Evolutionary conservation across 2,113 vertebrate genomes (phyloP), one percentile per base, ranked within the genome.

Genomic region (Martes martes): DNA sequence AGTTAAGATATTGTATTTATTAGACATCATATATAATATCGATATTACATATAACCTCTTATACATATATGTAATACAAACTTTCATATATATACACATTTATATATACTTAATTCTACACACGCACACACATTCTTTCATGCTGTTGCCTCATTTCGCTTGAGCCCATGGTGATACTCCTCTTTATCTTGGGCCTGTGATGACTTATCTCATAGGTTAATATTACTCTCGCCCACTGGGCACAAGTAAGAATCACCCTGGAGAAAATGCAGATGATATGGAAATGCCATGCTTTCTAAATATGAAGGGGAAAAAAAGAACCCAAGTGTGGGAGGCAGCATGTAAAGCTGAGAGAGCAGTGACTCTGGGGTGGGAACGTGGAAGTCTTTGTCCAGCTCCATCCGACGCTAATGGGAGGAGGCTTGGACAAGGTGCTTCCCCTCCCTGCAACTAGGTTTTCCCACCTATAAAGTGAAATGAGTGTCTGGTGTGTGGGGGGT

Each of bases 201-300:
- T 95, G n/a, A 93, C 42, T 89, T 95, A 76, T 88, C 31, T 73
- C 42, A 67, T 6, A 80, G 55, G 2, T 52, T 83, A 91, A 80
- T 31, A 88, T 93, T 69, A 84, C 89, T 83, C 24, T 69, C 13
- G 28, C 52, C n/a, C 36, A 85, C 69, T 78, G 26, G 50, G 80
- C 81, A 94, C 26, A 78, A 82, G 42, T 63, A 71, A 89, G 91
- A 95, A 85, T 93, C 15, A 97, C 89, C 78, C 78, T 95, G 33
- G 59, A 65, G 57, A 91, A 96, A 85, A 93, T 26, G 39, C 63
- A 87, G 85, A 87, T 91, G 81, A 93, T 76, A 91, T 83, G 47
- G 81, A 87, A 95, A 39, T 67, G 39, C 31, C 59, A 50, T 14
- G 67, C 21, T 92, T 83, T 89, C 31, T 57, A 81, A 89, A 96